Conservation (phyloP, 2,888 invertebrate genomes). For the Zygaena filipendulae region DNA sequence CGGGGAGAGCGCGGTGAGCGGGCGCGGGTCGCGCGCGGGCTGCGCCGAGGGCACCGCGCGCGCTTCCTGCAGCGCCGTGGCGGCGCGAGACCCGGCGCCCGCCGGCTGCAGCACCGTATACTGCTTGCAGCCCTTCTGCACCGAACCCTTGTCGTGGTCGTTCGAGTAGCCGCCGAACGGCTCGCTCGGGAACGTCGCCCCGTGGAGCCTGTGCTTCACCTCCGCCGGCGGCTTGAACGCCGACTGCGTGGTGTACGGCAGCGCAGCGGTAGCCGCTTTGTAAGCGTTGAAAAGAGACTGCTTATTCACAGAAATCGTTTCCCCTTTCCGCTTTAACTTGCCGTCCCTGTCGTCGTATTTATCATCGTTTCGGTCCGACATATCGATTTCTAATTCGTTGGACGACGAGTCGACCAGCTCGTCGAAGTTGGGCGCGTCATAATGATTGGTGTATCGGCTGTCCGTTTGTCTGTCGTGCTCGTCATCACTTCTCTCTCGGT, state of each 20-base stretch:
- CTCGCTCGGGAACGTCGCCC: slow-evolving; percentile 66
- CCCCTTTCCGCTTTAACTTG: slow-evolving; percentile 58
- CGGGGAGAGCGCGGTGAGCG: slow-evolving; percentile 74
- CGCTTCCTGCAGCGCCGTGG: slow-evolving; percentile 83
- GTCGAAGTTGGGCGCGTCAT: slow-evolving; percentile 80
- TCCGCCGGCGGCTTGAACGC: slow-evolving; percentile 84
- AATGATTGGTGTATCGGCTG: slow-evolving; percentile 69
- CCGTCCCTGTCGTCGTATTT: slow-evolving; percentile 68
- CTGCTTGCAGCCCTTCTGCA: slow-evolving; percentile 71
- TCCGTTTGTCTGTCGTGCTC: slow-evolving; percentile 47
- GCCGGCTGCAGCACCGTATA: slow-evolving; percentile 90
- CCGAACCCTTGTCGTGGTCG: slow-evolving; percentile 49
- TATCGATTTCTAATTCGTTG: slow-evolving; percentile 82
- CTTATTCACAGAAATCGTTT: slow-evolving; percentile 56
- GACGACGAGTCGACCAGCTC: slow-evolving; percentile 82
- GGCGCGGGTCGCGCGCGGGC: slow-evolving; percentile 57
- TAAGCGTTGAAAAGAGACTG: slow-evolving; percentile 67
- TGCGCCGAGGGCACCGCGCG: slow-evolving; percentile 62
- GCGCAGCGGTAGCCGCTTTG: slow-evolving; percentile 62
- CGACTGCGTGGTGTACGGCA: slow-evolving; percentile 79
- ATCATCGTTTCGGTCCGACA: slow-evolving; percentile 77
- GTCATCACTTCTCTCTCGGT: slow-evolving; percentile 41
- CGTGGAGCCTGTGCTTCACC: slow-evolving; percentile 65
- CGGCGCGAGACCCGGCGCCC: slow-evolving; percentile 81
- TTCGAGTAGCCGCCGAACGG: slow-evolving; percentile 80